Evolutionary conservation across 1,140 invertebrate species (phyloP).

Genomic region (Chelonus insularis): DNA sequence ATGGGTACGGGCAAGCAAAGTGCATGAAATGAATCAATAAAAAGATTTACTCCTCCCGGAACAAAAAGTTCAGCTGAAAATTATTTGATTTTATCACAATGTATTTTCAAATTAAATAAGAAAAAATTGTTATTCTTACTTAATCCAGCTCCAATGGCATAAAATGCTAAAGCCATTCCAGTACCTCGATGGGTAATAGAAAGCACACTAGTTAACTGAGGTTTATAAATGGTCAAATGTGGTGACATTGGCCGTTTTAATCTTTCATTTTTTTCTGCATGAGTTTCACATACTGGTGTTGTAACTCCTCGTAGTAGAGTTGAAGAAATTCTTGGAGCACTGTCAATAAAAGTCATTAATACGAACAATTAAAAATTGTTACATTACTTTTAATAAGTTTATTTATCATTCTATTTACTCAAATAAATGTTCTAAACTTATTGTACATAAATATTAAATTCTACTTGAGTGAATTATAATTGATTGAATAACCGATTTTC

Average conservation of each 20-base stretch:
- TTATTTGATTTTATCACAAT: constrained; percentile 2
- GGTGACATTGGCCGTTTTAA: constrained; percentile 80
- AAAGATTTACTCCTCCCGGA: constrained; percentile 48
- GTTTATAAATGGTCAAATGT: constrained; percentile 84
- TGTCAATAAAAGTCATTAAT: no score
- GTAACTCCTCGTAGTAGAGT: constrained; percentile 31
- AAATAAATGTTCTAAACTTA: no score
- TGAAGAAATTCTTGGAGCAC: constrained; percentile 22
- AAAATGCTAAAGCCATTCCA: constrained; percentile 64
- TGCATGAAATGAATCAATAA: constrained; percentile 39
- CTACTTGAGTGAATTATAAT: no score
- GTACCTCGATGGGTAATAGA: constrained; percentile 83
- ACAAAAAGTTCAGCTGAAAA: constrained; percentile 44
- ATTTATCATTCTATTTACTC: no score
- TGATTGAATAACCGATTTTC: no score
- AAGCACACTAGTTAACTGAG: constrained; percentile 74
- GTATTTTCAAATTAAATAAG: constrained; percentile 48
- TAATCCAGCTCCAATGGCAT: constrained; percentile 35
- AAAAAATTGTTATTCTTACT: constrained; percentile 11
- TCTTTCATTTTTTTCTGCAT: constrained; percentile 70
- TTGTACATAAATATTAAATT: no score
- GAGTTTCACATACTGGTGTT: constrained; percentile 57
- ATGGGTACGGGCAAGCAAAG: constrained; percentile 41
- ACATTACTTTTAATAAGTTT: no score
- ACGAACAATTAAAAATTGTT: neutral